Conservation (phyloP, 2,113 vertebrate species). For the Microtus oregoni region DNA sequence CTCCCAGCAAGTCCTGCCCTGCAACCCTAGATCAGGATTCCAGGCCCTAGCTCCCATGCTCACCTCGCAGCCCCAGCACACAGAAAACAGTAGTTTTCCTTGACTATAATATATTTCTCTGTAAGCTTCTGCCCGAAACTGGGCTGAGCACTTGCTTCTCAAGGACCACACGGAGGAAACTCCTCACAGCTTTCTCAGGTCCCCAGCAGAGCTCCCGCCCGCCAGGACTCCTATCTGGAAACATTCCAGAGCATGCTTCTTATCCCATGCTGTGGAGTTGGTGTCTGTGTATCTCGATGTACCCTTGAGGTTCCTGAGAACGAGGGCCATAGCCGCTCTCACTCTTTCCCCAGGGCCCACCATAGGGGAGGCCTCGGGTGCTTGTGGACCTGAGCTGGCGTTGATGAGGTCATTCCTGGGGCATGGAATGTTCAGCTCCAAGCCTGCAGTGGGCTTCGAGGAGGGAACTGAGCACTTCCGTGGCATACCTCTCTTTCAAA, state of each 20-base stretch:
- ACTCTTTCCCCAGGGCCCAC: background rate
- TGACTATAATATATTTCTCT: background rate
- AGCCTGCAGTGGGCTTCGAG: background rate
- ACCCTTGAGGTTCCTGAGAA: background rate
- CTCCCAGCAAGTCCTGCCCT: too few species aligned
- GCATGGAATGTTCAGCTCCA: accelerated
- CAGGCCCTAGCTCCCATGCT: background rate
- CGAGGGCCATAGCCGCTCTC: background rate
- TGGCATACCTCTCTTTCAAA: background rate
- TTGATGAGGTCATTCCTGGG: accelerated
- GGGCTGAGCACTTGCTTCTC: background rate
- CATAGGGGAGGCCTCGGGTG: too few species aligned
- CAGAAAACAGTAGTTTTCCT: background rate
- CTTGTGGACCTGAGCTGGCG: accelerated
- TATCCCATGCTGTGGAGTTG: accelerated
- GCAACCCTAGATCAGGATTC: background rate
- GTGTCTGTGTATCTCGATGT: background rate
- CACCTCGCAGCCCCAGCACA: background rate
- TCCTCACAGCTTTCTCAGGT: background rate
- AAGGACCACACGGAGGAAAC: background rate
- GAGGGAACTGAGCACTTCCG: accelerated
- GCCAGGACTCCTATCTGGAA: background rate
- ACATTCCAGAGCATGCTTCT: accelerated
- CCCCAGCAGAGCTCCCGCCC: background rate
- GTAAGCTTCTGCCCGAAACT: background rate